Conservation (phyloP, 2,113 vertebrate species). For the Melozone crissalis region DNA sequence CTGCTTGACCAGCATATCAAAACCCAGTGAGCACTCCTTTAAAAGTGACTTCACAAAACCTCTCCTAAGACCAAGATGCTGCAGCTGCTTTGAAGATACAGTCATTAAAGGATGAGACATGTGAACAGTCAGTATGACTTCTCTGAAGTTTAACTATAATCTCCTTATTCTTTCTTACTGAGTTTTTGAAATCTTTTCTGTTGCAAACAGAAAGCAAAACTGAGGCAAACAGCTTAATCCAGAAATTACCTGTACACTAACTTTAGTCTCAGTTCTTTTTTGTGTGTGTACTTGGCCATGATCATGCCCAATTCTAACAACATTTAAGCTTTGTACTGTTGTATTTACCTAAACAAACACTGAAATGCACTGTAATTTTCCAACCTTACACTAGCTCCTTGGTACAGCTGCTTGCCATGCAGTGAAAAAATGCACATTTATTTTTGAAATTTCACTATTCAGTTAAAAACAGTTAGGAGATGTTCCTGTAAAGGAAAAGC, state of each 20-base stretch:
- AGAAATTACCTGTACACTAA: neutral
- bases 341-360: neutral
- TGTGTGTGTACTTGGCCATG: neutral
- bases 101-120: conserved; percentile 40
- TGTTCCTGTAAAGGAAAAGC: neutral
- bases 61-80: neutral
- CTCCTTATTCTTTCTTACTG: neutral
- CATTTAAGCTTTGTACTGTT: neutral
- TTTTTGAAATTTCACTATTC: neutral
- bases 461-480: neutral
- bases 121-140: neutral
- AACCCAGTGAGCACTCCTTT: neutral
- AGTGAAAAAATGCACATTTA: neutral
- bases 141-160: conserved; percentile 50
- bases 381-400: neutral
- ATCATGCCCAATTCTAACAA: neutral
- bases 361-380: neutral
- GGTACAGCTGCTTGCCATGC: neutral
- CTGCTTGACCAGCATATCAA: neutral
- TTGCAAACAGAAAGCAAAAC: neutral
- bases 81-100: conserved; percentile 47
- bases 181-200: neutral
- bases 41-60: neutral
- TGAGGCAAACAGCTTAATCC: neutral
- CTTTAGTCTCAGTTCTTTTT: neutral